These are phyloP conservation scores for Lordiphosa mommai DNA, from an alignment of 1,140 invertebrate genomes.

Conservation along the genomic window DNA sequence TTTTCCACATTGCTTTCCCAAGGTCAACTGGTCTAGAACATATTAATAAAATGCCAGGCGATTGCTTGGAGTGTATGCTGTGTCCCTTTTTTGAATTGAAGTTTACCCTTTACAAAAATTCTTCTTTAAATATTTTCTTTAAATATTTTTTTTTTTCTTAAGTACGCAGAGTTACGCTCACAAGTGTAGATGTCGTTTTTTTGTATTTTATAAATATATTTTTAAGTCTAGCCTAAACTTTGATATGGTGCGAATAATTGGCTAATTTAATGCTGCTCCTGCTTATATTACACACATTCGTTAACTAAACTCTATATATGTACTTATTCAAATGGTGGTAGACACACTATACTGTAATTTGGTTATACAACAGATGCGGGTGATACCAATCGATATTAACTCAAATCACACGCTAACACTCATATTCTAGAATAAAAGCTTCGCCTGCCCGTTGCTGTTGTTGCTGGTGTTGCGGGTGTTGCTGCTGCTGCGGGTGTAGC, in stretches of 20 bases:
- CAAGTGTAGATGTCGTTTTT: no score
- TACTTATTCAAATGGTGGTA: conserved; percentile 38
- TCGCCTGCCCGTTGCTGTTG: conserved; percentile 27
- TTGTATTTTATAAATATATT: background rate
- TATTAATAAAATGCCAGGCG: no score
- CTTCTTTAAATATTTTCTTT: no score
- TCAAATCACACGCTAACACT: conserved; percentile 67
- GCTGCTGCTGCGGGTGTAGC: conserved; percentile 30
- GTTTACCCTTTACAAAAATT: no score
- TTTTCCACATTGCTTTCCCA: no score
- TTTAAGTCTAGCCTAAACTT: conserved; percentile 11
- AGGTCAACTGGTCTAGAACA: no score
- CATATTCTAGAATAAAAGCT: conserved; percentile 73
- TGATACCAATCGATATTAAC: conserved; percentile 42
- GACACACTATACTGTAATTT: conserved; percentile 57
- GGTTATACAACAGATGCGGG: conserved; percentile 27
- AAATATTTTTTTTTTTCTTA: no score
- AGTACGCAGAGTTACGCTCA: no score
- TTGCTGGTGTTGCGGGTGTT: conserved; percentile 21
- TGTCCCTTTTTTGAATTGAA: no score
- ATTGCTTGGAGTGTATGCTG: no score
- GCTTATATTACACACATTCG: conserved; percentile 20
- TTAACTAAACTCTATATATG: conserved; percentile 7
- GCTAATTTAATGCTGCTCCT: conserved; percentile 5
- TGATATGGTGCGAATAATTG: conserved; percentile 48